phyloP scores from a whole-genome alignment of 2,113 vertebrate genomes.

The Brachirus orientalis region DNA sequence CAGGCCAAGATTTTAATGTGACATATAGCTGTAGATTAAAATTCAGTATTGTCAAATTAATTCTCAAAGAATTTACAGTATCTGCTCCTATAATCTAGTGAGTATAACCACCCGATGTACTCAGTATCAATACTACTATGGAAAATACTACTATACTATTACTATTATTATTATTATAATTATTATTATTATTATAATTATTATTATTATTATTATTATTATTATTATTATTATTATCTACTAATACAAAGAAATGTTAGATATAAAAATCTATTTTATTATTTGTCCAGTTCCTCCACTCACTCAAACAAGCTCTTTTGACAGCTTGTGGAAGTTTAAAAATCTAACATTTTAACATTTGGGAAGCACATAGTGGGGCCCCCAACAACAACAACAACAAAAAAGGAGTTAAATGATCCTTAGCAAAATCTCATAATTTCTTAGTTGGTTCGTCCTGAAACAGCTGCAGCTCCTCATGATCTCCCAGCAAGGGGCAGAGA shows the following conservation, averaged over 20 bases:
- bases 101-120: too few species aligned
- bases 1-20: too few species aligned
- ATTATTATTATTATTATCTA: not conserved
- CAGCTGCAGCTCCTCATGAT: constrained; percentile 58
- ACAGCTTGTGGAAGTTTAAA: constrained; percentile 23
- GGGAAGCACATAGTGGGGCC: too few species aligned
- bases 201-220: too few species aligned
- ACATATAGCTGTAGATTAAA: too few species aligned
- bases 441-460: constrained; percentile 42
- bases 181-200: too few species aligned
- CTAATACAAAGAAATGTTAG: not conserved
- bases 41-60: too few species aligned
- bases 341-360: constrained; percentile 17
- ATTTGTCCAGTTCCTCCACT: too few species aligned
- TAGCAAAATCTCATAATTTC: constrained; percentile 39
- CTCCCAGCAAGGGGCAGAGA: constrained; percentile 37
- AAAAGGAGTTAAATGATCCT: constrained; percentile 71
- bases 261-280: not conserved
- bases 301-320: not conserved
- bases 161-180: too few species aligned
- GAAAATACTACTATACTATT: too few species aligned
- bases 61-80: not conserved
- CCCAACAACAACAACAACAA: too few species aligned
- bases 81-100: not conserved
- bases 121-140: too few species aligned